These are phyloP conservation scores for Pimephales promelas DNA, from an alignment of 2,113 vertebrate genomes.

Conservation along the genomic window DNA sequence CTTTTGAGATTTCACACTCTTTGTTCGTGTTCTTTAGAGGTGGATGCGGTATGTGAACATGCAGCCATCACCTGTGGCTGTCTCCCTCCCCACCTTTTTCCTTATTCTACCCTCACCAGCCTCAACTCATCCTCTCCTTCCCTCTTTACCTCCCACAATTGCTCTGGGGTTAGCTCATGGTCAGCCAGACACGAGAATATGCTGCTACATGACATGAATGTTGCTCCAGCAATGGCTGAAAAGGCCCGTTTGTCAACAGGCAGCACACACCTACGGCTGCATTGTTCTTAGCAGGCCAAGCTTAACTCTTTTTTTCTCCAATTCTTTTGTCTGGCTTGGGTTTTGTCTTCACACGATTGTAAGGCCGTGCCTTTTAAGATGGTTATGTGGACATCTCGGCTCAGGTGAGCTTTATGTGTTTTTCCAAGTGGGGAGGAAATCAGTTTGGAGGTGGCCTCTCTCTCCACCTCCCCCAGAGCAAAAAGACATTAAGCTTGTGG, in stretches of 20 bases:
- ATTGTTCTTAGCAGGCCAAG: conserved; percentile 70
- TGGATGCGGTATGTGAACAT: conserved; percentile 45
- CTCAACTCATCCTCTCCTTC: conserved; percentile 39
- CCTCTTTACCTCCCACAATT: conserved; percentile 46
- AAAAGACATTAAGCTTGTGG: conserved; percentile 43
- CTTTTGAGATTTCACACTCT: conserved; percentile 33
- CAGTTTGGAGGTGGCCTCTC: conserved; percentile 53
- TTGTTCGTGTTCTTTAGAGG: conserved; percentile 37
- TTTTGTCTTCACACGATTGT: conserved; percentile 59
- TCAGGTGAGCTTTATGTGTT: conserved; percentile 47
- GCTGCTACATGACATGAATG: conserved; percentile 71
- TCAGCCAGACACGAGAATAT: conserved; percentile 67
- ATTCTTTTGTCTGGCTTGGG: conserved; percentile 52
- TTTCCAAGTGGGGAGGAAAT: conserved; percentile 42
- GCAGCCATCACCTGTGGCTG: conserved; percentile 44
- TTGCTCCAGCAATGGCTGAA: conserved; percentile 63
- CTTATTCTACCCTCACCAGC: conserved; percentile 26
- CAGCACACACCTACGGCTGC: conserved; percentile 64
- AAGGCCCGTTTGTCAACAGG: conserved; percentile 64
- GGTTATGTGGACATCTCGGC: conserved; percentile 52
- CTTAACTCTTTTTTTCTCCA: conserved; percentile 54
- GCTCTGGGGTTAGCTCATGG: conserved; percentile 63
- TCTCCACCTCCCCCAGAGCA: conserved; percentile 37
- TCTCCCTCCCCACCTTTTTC: conserved; percentile 14
- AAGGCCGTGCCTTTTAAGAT: conserved; percentile 50